A percentile compares a stretch with the other conserved stretches of the same genome.
These are phyloP conservation scores for Myoxocephalus aenaeus DNA, from an alignment of 2,797 vertebrate genomes.

Conservation along the genomic window DNA sequence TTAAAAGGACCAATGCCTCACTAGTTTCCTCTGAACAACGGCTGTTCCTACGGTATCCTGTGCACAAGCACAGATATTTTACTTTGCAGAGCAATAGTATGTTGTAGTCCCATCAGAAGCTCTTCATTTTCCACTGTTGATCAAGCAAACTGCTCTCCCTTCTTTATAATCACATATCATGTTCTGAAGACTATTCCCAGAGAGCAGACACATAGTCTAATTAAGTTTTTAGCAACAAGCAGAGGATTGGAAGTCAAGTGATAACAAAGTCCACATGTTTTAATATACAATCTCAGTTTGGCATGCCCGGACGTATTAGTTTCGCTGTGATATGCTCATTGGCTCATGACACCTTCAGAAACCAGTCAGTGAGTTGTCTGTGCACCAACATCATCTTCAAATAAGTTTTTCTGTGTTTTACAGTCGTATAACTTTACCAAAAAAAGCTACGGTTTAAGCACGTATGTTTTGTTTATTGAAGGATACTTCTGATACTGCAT, in stretches of 20 bases:
- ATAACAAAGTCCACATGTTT: background rate
- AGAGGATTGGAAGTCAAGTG: constrained; percentile 16
- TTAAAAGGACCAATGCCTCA: background rate
- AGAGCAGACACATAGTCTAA: background rate
- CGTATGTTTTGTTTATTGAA: background rate
- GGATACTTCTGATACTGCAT: background rate
- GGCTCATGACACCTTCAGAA: constrained; percentile 10
- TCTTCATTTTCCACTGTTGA: constrained; percentile 6
- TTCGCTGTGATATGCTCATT: background rate
- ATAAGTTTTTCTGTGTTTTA: background rate
- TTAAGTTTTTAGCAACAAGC: constrained; percentile 28
- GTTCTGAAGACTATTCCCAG: background rate
- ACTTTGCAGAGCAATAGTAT: background rate
- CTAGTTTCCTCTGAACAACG: no score
- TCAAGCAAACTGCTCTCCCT: background rate
- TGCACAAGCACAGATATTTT: background rate
- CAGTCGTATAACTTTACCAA: background rate
- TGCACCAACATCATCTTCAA: background rate
- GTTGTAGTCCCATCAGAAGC: background rate
- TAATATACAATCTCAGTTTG: background rate
- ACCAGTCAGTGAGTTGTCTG: background rate
- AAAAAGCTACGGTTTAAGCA: background rate
- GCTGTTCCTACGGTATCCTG: background rate
- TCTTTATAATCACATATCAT: background rate
- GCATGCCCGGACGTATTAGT: background rate